Base-by-base conservation (phyloP, 1,140 invertebrate species). In the Zaprionus ornatus region DNA sequence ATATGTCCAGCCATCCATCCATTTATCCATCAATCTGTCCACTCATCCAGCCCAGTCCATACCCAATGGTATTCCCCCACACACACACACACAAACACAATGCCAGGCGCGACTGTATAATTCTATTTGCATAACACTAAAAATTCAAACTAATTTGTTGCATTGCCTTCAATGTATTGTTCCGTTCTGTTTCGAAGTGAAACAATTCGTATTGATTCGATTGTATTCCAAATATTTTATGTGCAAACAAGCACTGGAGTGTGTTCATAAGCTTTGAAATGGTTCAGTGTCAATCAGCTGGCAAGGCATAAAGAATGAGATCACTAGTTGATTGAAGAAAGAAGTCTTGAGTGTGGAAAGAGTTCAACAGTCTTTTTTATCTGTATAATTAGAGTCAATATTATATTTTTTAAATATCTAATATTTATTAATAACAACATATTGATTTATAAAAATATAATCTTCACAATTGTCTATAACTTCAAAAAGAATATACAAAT, bases 101-200 rank as follows among this genome's bases (percentile, higher is more conserved):
- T 56, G 25, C 61, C 27, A 54, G 32, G 19, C 42, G 37, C 56
- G 67, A 88, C 25, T 27, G 25, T 27, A 32, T 88, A 80, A 88
- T 87, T 84, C 54, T 60, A 75, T 71, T 75, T 75, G 73, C 42
- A 75, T 71, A 71, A 48, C 55, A 75, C 67, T 71, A 52, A 52
- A 75, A 64, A 72, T 72, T 65, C 25, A 61, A 72, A 55, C 57
- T 42, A 59, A 71, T 63, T 50, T 71, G 37, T 65, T 74, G 57
- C 57, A 64, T 64, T 62, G 35, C 59, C 23, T 60, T 35, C 50
- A 63, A 27, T 52, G 19, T 35, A 50, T 25, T 5, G 25, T 50
- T 50, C 10, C 12, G 19, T 12, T 50, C 15, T 2, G 40, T n/a
- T 17, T 45, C 40, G n/a, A 7, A n/a, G 40, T 17, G 40, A 45